These are phyloP conservation scores for Epistrophe grossulariae DNA, from an alignment of 2,888 invertebrate species.

Conservation along the genomic window DNA sequence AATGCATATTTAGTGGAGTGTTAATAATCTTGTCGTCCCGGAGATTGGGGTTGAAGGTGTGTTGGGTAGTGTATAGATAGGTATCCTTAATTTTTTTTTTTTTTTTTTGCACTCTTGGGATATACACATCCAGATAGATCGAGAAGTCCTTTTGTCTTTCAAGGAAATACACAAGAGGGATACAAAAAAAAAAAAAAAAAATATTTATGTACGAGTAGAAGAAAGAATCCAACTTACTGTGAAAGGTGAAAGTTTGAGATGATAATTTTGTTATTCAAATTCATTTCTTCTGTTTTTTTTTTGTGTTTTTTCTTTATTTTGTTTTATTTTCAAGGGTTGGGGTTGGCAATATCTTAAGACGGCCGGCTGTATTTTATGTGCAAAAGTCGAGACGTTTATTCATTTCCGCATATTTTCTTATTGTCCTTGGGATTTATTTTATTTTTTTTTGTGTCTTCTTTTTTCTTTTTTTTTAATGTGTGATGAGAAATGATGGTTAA, in stretches of 20 bases:
- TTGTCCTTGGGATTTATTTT: slow-evolving; percentile 65
- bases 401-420: slow-evolving; percentile 81
- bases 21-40: slow-evolving; percentile 83
- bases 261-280: slow-evolving; percentile 76
- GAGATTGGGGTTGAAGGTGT: slow-evolving; percentile 74
- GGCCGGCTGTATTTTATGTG: slow-evolving; percentile 70
- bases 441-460: not conserved
- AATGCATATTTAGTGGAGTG: slow-evolving; percentile 84
- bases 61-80: too few relatives aligned
- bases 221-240: slow-evolving; percentile 51
- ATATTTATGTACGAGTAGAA: not conserved
- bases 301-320: slow-evolving; percentile 3
- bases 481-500: slow-evolving; percentile 26
- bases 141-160: slow-evolving; percentile 51
- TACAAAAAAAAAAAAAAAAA: not conserved
- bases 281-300: slow-evolving; percentile 64
- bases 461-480: not conserved
- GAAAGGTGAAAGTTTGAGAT: slow-evolving; percentile 75
- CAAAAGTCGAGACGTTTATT: slow-evolving; percentile 82
- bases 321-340: slow-evolving; percentile 9
- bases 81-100: slow-evolving; percentile 37
- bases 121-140: not conserved
- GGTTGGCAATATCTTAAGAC: slow-evolving; percentile 70
- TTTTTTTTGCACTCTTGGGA: slow-evolving; percentile 30
- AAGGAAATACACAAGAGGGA: slow-evolving; percentile 38